phyloP scores from a whole-genome alignment of 2,113 vertebrate species.

The Salvelinus namaycush region DNA sequence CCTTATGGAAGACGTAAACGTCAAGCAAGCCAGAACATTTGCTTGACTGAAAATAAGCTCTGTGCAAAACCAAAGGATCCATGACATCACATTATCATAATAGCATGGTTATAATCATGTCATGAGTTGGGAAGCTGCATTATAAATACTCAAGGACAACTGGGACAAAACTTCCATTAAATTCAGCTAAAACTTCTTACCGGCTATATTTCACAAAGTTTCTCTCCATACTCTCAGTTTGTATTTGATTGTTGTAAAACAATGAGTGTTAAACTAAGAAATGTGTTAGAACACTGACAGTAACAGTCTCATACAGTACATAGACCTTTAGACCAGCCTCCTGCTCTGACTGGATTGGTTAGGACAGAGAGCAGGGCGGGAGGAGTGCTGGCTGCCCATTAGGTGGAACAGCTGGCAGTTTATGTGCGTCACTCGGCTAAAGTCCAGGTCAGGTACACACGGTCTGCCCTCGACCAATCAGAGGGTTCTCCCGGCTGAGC shows the following conservation, averaged over 20 bases:
- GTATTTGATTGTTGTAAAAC: constrained; percentile 56
- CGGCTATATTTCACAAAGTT: neutral
- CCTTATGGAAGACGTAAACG: constrained; percentile 54
- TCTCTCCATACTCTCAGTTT: neutral
- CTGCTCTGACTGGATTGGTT: neutral
- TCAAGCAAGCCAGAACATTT: constrained; percentile 17
- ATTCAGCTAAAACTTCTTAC: neutral
- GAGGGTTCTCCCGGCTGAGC: neutral
- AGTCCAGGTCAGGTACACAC: neutral
- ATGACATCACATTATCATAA: neutral
- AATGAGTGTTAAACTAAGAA: constrained; percentile 59
- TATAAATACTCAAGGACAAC: neutral
- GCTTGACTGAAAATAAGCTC: constrained; percentile 11
- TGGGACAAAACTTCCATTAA: neutral
- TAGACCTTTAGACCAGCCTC: constrained; percentile 50
- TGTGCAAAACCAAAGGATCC: constrained; percentile 26
- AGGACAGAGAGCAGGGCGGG: neutral
- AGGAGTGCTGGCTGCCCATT: neutral
- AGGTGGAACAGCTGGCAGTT: neutral
- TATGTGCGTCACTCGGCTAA: no score
- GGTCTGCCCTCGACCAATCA: no score
- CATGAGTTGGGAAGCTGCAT: neutral
- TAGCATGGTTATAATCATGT: neutral
- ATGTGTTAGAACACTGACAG: constrained; percentile 80
- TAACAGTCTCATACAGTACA: constrained; percentile 64